Evolutionary conservation across 2,888 invertebrate genomes (phyloP), one percentile per base, ranked within the genome.

Genomic region (Diarsia mendica): DNA sequence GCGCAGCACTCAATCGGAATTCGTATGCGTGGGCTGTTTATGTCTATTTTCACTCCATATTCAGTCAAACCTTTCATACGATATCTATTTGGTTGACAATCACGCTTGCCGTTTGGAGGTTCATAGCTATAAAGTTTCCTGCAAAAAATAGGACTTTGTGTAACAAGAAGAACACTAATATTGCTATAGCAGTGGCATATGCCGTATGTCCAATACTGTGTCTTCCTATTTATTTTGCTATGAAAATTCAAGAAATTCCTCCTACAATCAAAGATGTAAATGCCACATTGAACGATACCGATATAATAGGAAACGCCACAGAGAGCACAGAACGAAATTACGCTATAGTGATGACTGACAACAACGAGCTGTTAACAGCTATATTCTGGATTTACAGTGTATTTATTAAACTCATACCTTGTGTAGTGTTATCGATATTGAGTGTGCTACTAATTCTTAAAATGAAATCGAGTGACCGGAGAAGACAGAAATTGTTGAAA

Each of bases 341-440:
- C 92, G 97, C 97, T 53, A 97, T 98, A 18, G 96, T 96, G 72
- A 97, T 98, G 92, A 98, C 98, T 82, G 97, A 96, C 84, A 97
- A 97, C 89, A 97, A 97, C 88, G 95, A 96, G 46, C 94, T 98
- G 70, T 94, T 97, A 80, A 97, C 97, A 69, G 97, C 98, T 33
- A 99, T 98, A 93, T 98, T 99, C 92, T 98, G 98, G 98, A 98
- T 99, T 88, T 99, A 99, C 94, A 98, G 99, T 91, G 98, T 99
- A 55, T 97, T 99, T 77, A 98, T 99, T 86, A 99, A 99, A 95
- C 96, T 99, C 69, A 98, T 99, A 87, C 99, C 99, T 0, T 99
- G 99, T 93, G 96, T 98, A 89, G 97, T 98, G 49, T 94, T 99
- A 68, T 99, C 99, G 0, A 97, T 98, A 88, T 96, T 98, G 84